Base-by-base conservation (phyloP, 2,113 vertebrate species). In the Campylomormyrus tamandua region DNA sequence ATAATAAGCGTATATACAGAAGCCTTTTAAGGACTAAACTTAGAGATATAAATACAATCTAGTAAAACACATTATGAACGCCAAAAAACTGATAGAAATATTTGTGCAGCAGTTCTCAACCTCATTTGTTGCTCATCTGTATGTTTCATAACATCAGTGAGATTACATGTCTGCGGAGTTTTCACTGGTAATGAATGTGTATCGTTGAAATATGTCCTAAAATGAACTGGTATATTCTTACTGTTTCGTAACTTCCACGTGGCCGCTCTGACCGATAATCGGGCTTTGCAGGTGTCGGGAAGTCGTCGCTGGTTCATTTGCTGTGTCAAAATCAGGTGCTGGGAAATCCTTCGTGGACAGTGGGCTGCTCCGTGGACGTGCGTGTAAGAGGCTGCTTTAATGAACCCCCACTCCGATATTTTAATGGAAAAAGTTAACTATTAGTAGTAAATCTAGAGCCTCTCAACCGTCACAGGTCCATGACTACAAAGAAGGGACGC, bases 261-360 rank as follows among this genome's bases (percentile, higher is more conserved):
- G 3, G 35, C 74, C 35, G 15, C 74, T 39, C 17, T 84, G 45
- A 84, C 80, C 9, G 39, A 6, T 80, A 48, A 27, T 62, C 24
- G 86, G 27, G 35, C 35, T 89, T 91, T 92, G 17, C 93, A 99
- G 98, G 98, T 92, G 98, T 99, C 13, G 98, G 98, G 0, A 99
- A 99, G 11, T 99, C 98, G 1, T 99, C 98, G 1, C 95, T 99
- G 53, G 98, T 99, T 89, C 98, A 99, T 92, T 95, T 99, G 58
- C 90, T 99, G 0, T 99, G 98, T 93, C 98, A 99, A 77, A 99
- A 98, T 93, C 98, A 98, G 85, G 98, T 98, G 80, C 91, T 99
- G 93, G 98, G 97, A 91, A 99, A 99, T 92, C 98, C 98, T 0
- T 99, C 98, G 0, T 99, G 98, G 98, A 99, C 98, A 0, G 98